phyloP scores from a whole-genome alignment of 2,113 vertebrate species.

The Odocoileus virginianus region DNA sequence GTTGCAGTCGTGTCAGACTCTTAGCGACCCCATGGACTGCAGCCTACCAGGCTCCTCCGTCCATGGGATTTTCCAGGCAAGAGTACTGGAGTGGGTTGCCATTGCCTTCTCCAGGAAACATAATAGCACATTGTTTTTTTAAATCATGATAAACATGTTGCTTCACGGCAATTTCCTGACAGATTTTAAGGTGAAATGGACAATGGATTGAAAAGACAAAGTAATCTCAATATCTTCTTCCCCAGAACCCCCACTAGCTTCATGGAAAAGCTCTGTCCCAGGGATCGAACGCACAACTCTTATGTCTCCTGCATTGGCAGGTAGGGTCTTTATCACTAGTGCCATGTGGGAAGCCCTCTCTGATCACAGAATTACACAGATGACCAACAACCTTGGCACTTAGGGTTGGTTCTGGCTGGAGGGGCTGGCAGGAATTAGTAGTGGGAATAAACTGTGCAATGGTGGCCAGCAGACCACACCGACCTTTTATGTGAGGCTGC shows the following conservation, averaged over 20 bases:
- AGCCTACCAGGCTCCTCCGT: not conserved
- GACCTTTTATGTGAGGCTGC: not conserved
- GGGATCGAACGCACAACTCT: not conserved
- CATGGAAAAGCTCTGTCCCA: not conserved
- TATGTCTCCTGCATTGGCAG: not conserved
- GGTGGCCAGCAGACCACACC: not conserved
- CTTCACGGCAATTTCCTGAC: not conserved
- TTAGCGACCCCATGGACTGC: fast-evolving
- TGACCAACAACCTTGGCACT: not conserved
- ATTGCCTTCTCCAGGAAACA: not conserved
- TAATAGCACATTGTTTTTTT: not conserved
- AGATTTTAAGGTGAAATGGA: not conserved
- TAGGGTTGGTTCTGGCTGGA: not conserved
- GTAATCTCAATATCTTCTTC: not conserved
- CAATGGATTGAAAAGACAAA: not conserved
- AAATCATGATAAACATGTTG: not conserved
- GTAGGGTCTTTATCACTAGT: not conserved
- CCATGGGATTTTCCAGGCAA: not conserved
- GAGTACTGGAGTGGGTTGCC: not conserved
- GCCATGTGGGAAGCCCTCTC: not conserved
- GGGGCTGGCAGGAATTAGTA: not conserved
- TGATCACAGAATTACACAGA: not conserved
- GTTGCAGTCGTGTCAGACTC: not conserved
- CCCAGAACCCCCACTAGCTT: not conserved
- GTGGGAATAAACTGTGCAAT: not conserved